These are phyloP conservation scores for Drosophila prostipennis DNA, from an alignment of 2,888 invertebrate genomes.

Conservation along the genomic window DNA sequence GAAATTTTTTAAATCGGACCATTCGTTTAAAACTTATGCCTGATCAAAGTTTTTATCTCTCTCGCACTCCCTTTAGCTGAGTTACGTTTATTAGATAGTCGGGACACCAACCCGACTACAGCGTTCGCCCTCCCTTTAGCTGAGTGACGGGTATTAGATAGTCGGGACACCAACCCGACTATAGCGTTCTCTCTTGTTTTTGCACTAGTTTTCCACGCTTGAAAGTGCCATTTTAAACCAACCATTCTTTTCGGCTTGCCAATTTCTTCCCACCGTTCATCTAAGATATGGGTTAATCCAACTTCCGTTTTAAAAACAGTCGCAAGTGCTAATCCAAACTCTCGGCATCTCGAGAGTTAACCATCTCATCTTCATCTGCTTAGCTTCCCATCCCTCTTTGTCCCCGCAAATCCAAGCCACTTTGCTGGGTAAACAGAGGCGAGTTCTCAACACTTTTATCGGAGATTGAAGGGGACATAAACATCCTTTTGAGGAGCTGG, in stretches of 20 bases:
- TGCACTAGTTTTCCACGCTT: too few relatives aligned
- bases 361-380: conserved; percentile 41
- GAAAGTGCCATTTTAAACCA: not conserved
- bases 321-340: conserved; percentile 37
- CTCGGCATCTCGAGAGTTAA: conserved; percentile 41
- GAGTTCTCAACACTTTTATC: conserved; percentile 40
- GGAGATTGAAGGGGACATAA: conserved; percentile 30
- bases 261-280: conserved; percentile 8
- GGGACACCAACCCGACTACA: too few relatives aligned
- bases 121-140: too few relatives aligned
- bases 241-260: not conserved
- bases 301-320: conserved; percentile 1
- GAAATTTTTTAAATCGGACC: too few relatives aligned
- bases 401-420: conserved; percentile 16
- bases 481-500: conserved; percentile 30
- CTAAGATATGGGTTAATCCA: not conserved
- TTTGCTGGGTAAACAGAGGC: conserved; percentile 62
- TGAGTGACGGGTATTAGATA: too few relatives aligned
- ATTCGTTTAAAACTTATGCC: too few relatives aligned
- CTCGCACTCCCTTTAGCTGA: too few relatives aligned
- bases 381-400: conserved; percentile 5
- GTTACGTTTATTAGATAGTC: too few relatives aligned
- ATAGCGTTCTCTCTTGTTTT: too few relatives aligned
- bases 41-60: too few relatives aligned
- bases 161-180: too few relatives aligned